These are phyloP conservation scores for Hippoglossus stenolepis DNA, from an alignment of 2,113 vertebrate species.

Conservation along the genomic window DNA sequence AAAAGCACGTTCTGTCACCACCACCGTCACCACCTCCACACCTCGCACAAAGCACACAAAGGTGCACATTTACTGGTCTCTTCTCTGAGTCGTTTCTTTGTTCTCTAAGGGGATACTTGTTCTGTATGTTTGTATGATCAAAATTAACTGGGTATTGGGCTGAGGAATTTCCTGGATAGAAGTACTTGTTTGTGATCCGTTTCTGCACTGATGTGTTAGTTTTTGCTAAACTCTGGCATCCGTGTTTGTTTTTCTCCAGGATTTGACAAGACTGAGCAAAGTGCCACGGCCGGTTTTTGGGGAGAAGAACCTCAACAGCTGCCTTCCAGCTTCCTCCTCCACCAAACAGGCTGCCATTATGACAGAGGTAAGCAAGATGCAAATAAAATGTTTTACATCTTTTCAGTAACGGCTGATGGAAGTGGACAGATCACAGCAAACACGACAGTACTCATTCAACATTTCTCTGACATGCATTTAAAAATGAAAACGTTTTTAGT, in stretches of 20 bases:
- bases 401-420: neutral
- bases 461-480: neutral
- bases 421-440: neutral
- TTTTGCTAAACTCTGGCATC: slow-evolving; percentile 63
- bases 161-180: neutral
- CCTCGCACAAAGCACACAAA: slow-evolving; percentile 86
- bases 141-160: neutral
- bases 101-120: neutral
- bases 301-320: slow-evolving; percentile 94
- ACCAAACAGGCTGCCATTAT: slow-evolving; percentile 72
- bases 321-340: slow-evolving; percentile 78
- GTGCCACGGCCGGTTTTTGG: slow-evolving; percentile 92
- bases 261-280: slow-evolving; percentile 83
- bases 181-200: neutral
- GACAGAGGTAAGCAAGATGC: slow-evolving; percentile 79
- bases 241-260: slow-evolving; percentile 83
- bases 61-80: slow-evolving; percentile 67
- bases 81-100: neutral
- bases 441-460: neutral
- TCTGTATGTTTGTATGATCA: neutral
- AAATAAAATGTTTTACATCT: neutral
- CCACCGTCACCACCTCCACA: slow-evolving; percentile 42
- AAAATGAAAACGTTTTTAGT: neutral
- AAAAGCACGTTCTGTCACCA: slow-evolving; percentile 77
- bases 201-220: neutral